These are phyloP conservation scores for Vanessa tameamea DNA, from an alignment of 1,140 invertebrate species.

Conservation along the genomic window DNA sequence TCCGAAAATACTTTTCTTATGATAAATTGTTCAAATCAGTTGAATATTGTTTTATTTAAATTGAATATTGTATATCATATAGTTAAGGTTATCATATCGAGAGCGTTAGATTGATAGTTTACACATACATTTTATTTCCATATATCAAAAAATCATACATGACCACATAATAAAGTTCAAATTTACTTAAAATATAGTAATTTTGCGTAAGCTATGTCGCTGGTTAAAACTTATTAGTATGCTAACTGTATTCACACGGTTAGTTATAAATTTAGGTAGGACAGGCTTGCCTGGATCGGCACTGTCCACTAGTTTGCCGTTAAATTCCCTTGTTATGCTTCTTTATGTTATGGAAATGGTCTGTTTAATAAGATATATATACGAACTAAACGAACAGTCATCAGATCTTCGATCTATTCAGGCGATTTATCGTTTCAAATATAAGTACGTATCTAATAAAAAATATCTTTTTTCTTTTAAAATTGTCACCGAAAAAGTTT, in stretches of 20 bases:
- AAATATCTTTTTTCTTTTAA: background rate
- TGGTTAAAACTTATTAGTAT: constrained; percentile 1
- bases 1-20: no score
- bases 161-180: background rate
- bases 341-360: background rate
- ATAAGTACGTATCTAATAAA: no score
- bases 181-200: background rate
- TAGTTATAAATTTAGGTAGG: constrained; percentile 5
- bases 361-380: background rate
- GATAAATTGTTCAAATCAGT: no score
- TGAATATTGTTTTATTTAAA: no score
- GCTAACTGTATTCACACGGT: background rate
- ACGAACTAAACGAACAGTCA: no score
- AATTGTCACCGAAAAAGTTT: background rate
- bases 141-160: no score
- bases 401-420: no score
- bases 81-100: no score
- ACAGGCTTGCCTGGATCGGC: background rate
- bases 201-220: background rate
- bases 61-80: no score
- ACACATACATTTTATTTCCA: no score
- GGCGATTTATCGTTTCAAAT: no score
- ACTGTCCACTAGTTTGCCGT: background rate
- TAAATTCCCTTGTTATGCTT: background rate
- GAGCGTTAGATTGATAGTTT: no score